phyloP scores from a whole-genome alignment of 2,797 vertebrate species.

The Linurgus olivaceus region DNA sequence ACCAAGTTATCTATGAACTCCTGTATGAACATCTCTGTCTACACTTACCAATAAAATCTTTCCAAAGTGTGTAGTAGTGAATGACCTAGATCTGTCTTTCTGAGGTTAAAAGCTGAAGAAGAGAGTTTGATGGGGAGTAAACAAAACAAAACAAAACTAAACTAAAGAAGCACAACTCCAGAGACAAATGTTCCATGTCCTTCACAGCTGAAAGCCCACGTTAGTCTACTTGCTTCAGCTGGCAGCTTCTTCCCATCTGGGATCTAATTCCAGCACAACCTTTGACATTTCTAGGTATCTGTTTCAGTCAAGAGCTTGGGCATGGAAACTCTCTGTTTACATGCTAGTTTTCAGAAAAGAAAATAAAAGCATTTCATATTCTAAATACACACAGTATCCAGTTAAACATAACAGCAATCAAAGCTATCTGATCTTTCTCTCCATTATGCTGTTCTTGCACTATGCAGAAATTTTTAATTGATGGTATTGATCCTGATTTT shows the following conservation, averaged over 20 bases:
- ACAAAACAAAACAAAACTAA: not conserved
- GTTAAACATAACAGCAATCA: not conserved
- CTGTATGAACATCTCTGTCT: not conserved
- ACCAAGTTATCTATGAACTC: not conserved
- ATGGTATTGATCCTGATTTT: not conserved
- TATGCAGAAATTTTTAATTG: not conserved
- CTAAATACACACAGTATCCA: not conserved
- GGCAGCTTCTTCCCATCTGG: not conserved
- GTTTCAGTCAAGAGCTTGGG: not conserved
- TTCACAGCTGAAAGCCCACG: not conserved
- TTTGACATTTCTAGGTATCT: not conserved
- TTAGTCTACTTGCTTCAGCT: not conserved
- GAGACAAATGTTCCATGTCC: not conserved
- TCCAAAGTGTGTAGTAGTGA: not conserved
- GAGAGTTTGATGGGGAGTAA: not conserved
- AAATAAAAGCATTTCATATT: not conserved
- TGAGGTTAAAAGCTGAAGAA: not conserved
- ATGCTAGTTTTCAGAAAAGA: not conserved
- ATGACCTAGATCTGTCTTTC: not conserved
- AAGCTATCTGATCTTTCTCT: not conserved
- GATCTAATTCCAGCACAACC: not conserved
- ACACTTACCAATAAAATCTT: not conserved
- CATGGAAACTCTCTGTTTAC: not conserved
- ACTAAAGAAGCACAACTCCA: not conserved
- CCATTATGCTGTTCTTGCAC: not conserved